Conservation (phyloP, 2,888 invertebrate species). For the Mesorhabditis belari region DNA sequence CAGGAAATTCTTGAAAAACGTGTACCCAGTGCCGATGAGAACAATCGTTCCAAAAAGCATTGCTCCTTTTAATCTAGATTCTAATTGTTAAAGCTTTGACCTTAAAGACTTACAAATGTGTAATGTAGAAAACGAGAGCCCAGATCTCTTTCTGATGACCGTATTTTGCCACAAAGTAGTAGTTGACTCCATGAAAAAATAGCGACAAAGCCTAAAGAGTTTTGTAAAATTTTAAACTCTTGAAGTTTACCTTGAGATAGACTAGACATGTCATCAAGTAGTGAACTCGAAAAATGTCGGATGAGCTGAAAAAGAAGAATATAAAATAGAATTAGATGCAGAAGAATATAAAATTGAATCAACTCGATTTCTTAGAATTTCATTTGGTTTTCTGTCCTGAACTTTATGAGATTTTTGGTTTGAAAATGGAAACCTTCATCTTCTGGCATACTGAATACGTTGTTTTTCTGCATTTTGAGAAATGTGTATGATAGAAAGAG, state of each 20-base stretch:
- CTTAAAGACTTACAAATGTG: slow-evolving; percentile 75
- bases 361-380: too few relatives aligned
- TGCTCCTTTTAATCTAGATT: slow-evolving; percentile 74
- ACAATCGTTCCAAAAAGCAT: slow-evolving; percentile 91
- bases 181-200: slow-evolving; percentile 76
- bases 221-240: slow-evolving; percentile 7
- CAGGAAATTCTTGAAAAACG: slow-evolving; percentile 92
- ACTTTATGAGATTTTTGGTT: too few relatives aligned
- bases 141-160: slow-evolving; percentile 92
- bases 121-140: slow-evolving; percentile 93
- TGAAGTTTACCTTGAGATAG: slow-evolving; percentile 73
- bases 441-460: too few relatives aligned
- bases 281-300: slow-evolving; percentile 78
- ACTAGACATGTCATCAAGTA: slow-evolving; percentile 90
- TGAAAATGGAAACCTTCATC: too few relatives aligned
- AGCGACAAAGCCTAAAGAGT: slow-evolving; percentile 64
- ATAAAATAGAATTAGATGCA: too few relatives aligned
- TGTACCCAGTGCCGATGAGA: slow-evolving; percentile 95
- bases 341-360: too few relatives aligned
- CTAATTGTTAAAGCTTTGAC: background rate
- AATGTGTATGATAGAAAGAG: too few relatives aligned
- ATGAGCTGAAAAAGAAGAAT: slow-evolving; percentile 49
- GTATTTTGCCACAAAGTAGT: slow-evolving; percentile 80
- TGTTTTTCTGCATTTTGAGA: too few relatives aligned
- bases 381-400: too few relatives aligned